These are phyloP conservation scores for Seriola aureovittata DNA, from an alignment of 2,113 vertebrate species.

Conservation along the genomic window DNA sequence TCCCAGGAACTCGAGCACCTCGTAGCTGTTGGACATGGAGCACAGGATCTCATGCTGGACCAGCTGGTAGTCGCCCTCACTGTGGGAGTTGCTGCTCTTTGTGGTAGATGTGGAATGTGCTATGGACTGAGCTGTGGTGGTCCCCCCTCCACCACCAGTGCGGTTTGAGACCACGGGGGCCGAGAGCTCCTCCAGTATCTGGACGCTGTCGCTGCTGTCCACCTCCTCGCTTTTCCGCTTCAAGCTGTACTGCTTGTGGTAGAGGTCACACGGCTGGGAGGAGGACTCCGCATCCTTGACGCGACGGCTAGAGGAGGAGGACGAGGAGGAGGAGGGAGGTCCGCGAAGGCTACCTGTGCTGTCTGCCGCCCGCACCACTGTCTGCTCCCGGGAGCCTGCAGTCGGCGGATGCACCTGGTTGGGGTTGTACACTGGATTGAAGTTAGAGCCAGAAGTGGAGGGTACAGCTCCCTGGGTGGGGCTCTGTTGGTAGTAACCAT, in stretches of 20 bases:
- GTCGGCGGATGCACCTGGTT: slow-evolving; percentile 86
- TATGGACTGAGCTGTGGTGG: slow-evolving; percentile 88
- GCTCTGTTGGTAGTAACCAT: slow-evolving; percentile 91
- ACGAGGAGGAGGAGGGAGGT: slow-evolving; percentile 82
- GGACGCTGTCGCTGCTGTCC: slow-evolving; percentile 98
- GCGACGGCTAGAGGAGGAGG: slow-evolving; percentile 86
- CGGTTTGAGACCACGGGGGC: slow-evolving; percentile 96
- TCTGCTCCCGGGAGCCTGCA: slow-evolving; percentile 90
- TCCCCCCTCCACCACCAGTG: slow-evolving; percentile 88
- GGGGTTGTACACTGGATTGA: slow-evolving; percentile 88
- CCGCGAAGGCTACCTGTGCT: slow-evolving; percentile 91
- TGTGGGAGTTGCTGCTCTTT: slow-evolving; percentile 95
- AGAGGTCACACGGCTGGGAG: slow-evolving; percentile 86
- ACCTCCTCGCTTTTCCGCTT: slow-evolving; percentile 99
- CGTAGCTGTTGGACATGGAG: slow-evolving; percentile 97
- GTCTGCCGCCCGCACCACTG: slow-evolving; percentile 95
- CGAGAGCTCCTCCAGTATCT: slow-evolving; percentile 98
- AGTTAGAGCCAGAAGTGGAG: slow-evolving; percentile 86
- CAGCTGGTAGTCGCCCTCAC: slow-evolving; percentile 98
- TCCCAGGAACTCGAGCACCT: slow-evolving; percentile 97
- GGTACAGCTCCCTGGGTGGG: slow-evolving; percentile 85
- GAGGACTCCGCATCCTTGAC: slow-evolving; percentile 87
- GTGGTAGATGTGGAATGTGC: slow-evolving; percentile 92
- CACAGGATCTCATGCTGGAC: slow-evolving; percentile 99
- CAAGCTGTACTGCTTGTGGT: slow-evolving; percentile 95